A percentile compares a stretch with the other conserved stretches of the same genome.
Evolutionary conservation across 2,888 invertebrate species (phyloP).

Genomic region (Spodoptera picta): DNA sequence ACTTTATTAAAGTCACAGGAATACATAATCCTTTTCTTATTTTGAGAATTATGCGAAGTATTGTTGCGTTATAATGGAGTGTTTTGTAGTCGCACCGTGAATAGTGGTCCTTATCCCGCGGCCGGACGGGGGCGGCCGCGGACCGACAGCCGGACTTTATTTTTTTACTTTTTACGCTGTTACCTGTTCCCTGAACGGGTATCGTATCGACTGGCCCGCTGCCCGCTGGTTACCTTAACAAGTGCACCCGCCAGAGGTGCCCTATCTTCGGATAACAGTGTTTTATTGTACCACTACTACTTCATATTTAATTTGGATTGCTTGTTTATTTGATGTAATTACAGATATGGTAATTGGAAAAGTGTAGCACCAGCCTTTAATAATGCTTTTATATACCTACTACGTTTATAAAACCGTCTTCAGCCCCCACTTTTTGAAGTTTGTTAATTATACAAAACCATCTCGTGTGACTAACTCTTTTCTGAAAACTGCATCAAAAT

Average conservation of each 20-base stretch:
- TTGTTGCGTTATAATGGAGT: conserved; percentile 4
- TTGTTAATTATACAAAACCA: no score
- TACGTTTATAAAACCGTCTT: no score
- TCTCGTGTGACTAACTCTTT: no score
- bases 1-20: not conserved
- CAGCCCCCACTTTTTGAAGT: no score
- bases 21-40: not conserved
- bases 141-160: conserved; percentile 73
- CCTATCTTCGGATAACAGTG: conserved; percentile 64
- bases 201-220: conserved; percentile 73
- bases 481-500: no score
- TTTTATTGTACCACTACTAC: conserved; percentile 22
- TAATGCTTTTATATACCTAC: no score
- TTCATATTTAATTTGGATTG: conserved; percentile 9
- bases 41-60: not conserved
- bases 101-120: conserved; percentile 60
- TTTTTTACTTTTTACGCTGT: conserved; percentile 80
- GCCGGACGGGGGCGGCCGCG: conserved; percentile 69
- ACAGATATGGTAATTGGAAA: no score
- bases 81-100: conserved; percentile 43
- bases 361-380: no score
- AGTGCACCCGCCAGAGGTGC: conserved; percentile 79
- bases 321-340: conserved; percentile 7
- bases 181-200: conserved; percentile 86
- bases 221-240: conserved; percentile 83